Base-by-base conservation (phyloP, 2,113 vertebrate genomes). In the Odontesthes bonariensis region DNA sequence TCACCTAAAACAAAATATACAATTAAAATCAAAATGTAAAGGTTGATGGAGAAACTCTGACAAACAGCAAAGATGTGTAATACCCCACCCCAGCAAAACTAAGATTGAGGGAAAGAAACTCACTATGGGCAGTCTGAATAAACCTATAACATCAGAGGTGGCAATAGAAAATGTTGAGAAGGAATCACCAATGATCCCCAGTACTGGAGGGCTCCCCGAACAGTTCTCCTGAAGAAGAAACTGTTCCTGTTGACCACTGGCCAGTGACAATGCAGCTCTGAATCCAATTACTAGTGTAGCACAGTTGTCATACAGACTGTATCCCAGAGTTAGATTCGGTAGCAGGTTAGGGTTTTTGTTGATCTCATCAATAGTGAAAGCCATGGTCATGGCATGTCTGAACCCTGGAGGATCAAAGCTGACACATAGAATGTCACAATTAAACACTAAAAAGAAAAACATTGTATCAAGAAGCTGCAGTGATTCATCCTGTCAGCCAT, bases 141-240 rank as follows among this genome's bases (percentile, higher is more conserved):
- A 77, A 31, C 91, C 88, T 59, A 93, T 69, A 1, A 90, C 88
- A 84, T 87, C 82, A 32, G 92, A 90, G 27, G 88, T 89, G 46
- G 90, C 85, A 32, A 93, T 92, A 20, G 91, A 91, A 56, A 90
- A 82, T 35, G 91, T 90, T 11, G 92, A 92, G 20, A 79, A 86
- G 6, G 91, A 74, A 66, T 93, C 92, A 35, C 92, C 92, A 11
- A 93, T 85, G 17, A 93, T 90, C 49, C 86, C 92, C 51, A 92
- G 33, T 31, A 92, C 88, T 1, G 88, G 87, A 8, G 92, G 86
- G 5, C 64, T 73, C 8, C 83, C 85, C 8, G 14, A 68, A 64
- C 92, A 93, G 51, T 61, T 79, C 33, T 77, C 6, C 6, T 77
- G 60, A 7, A 75, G 60, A 9, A 84, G 4, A 42, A 57, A 63